Percentiles rank a stretch among this genome's conserved stretches.
These are phyloP conservation scores for Tromatobia lineatoria DNA, from an alignment of 2,888 invertebrate genomes.

Conservation along the genomic window DNA sequence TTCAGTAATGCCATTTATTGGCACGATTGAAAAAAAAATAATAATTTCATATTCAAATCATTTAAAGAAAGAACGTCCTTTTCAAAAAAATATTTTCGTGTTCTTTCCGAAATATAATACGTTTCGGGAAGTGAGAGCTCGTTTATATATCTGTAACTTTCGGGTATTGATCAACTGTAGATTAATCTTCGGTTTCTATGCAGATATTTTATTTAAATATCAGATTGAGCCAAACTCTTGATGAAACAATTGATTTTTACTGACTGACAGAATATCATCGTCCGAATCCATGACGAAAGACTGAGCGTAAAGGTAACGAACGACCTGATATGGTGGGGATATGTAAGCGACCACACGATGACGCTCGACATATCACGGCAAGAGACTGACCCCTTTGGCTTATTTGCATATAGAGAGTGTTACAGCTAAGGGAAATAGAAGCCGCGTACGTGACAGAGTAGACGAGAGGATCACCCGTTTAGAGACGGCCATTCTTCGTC, in stretches of 20 bases:
- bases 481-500: constrained; percentile 80
- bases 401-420: constrained; percentile 86
- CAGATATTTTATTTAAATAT: neutral
- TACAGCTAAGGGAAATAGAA: constrained; percentile 85
- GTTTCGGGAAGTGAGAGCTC: too few relatives aligned
- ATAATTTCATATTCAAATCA: too few relatives aligned
- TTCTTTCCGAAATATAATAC: too few relatives aligned
- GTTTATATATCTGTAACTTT: too few relatives aligned
- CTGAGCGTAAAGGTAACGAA: constrained; percentile 11
- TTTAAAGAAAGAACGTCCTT: too few relatives aligned
- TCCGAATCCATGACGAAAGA: neutral
- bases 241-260: neutral
- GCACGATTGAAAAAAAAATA: too few relatives aligned
- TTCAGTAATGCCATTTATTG: too few relatives aligned
- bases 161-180: too few relatives aligned
- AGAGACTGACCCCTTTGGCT: constrained; percentile 73
- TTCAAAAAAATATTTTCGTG: too few relatives aligned
- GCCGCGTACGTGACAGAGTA: constrained; percentile 83
- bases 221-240: neutral
- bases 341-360: constrained; percentile 57
- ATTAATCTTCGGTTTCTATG: too few relatives aligned
- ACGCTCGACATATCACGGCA: constrained; percentile 72
- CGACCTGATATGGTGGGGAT: constrained; percentile 17
- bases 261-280: neutral
- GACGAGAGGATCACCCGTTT: constrained; percentile 56